Evolutionary conservation across 2,113 vertebrate genomes (phyloP).

Genomic region (Hyaena hyaena): DNA sequence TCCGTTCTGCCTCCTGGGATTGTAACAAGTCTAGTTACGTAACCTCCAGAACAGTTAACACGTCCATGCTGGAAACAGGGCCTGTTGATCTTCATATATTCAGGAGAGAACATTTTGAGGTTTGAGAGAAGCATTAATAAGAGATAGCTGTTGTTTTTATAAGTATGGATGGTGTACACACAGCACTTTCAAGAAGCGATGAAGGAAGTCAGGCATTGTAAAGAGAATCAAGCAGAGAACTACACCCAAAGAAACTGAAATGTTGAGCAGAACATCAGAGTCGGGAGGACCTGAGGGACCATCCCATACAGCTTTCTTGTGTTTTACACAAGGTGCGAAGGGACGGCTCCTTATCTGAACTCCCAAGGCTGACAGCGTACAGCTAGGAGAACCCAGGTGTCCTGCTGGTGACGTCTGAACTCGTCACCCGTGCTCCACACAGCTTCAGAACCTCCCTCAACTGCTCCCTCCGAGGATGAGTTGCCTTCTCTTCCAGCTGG

Average conservation of each 20-base stretch:
- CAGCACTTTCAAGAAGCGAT: background rate
- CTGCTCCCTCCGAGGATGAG: background rate
- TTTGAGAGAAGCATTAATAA: background rate
- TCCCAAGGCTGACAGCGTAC: fast-evolving
- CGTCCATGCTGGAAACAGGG: background rate
- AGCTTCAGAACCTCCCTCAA: too few relatives aligned
- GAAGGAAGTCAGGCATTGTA: background rate
- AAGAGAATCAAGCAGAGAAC: background rate
- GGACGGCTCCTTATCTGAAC: background rate
- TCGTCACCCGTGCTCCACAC: too few relatives aligned
- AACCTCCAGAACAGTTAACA: background rate
- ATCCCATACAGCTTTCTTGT: background rate
- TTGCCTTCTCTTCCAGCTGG: background rate
- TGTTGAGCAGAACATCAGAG: background rate
- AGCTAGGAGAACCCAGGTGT: background rate
- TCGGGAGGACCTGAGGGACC: background rate
- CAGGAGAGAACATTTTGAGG: background rate
- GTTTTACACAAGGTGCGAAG: background rate
- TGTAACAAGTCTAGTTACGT: background rate
- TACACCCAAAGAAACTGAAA: background rate
- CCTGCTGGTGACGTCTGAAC: background rate
- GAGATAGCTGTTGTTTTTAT: background rate
- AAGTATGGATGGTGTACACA: background rate
- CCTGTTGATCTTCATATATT: background rate
- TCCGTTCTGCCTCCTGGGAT: background rate